These are phyloP conservation scores for Threskiornis aethiopicus DNA, from an alignment of 2,797 vertebrate species.

Conservation along the genomic window DNA sequence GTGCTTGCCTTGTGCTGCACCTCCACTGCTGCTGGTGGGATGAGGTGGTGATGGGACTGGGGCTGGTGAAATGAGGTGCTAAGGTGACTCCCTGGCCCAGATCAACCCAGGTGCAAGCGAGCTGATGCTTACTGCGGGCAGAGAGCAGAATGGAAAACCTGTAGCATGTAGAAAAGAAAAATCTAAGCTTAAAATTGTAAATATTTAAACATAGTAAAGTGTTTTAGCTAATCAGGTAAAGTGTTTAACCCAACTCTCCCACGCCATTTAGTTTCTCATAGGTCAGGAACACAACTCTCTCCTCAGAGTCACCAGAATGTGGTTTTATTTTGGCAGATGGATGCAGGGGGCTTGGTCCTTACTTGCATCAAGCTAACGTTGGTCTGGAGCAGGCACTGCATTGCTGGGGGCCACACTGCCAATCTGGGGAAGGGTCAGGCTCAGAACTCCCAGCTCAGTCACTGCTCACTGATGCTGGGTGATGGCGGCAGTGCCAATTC, in stretches of 20 bases:
- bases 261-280: neutral
- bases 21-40: neutral
- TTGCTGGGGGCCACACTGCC: fast-evolving
- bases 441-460: neutral
- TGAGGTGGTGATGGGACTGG: neutral
- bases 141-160: neutral
- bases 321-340: neutral
- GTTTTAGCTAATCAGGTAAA: neutral
- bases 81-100: neutral
- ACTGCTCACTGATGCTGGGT: neutral
- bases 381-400: neutral
- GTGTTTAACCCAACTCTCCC: neutral
- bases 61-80: neutral
- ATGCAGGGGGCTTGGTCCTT: neutral
- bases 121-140: fast-evolving
- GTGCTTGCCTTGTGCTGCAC: neutral
- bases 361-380: neutral
- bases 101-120: neutral
- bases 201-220: neutral
- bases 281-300: neutral
- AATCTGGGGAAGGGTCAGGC: neutral
- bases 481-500: fast-evolving
- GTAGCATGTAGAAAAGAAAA: neutral
- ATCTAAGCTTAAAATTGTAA: neutral
- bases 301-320: neutral